A percentile compares a stretch with the other conserved stretches of the same genome.
These are phyloP conservation scores for Watsonalla cultraria DNA, from an alignment of 2,888 invertebrate species.

Conservation along the genomic window DNA sequence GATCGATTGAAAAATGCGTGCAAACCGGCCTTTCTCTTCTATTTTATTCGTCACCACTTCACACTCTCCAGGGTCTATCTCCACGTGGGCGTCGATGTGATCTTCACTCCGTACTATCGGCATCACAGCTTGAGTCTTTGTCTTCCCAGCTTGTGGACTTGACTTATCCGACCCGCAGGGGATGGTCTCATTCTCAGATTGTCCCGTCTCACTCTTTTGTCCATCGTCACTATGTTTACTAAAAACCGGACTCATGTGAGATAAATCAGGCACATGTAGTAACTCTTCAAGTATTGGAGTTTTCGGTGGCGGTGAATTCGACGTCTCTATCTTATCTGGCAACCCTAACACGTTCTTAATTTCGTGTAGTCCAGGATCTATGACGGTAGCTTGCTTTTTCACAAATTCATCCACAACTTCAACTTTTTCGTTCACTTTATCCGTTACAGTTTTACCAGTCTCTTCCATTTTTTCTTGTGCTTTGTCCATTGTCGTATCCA, in stretches of 20 bases:
- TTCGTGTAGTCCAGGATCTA: constrained; percentile 45
- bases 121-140: constrained; percentile 72
- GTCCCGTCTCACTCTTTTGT: constrained; percentile 63
- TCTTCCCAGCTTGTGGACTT: constrained; percentile 63
- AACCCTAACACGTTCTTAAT: constrained; percentile 52
- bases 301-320: constrained; percentile 67
- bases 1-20: constrained; percentile 63
- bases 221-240: constrained; percentile 69
- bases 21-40: constrained; percentile 62
- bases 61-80: constrained; percentile 42
- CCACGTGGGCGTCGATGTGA: constrained; percentile 47
- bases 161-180: constrained; percentile 72
- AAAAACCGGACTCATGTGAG: constrained; percentile 59
- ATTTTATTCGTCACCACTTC: constrained; percentile 61
- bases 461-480: constrained; percentile 35
- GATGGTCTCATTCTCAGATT: constrained; percentile 73
- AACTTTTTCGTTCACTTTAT: constrained; percentile 44
- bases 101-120: constrained; percentile 71
- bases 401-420: constrained; percentile 56
- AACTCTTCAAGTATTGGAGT: constrained; percentile 65
- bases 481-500: constrained; percentile 37
- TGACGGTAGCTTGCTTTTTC: constrained; percentile 49
- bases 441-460: constrained; percentile 27
- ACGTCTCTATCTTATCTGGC: constrained; percentile 55
- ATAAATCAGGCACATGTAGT: constrained; percentile 59